phyloP scores from a whole-genome alignment of 2,888 invertebrate genomes.

The Thymelicus acteon region DNA sequence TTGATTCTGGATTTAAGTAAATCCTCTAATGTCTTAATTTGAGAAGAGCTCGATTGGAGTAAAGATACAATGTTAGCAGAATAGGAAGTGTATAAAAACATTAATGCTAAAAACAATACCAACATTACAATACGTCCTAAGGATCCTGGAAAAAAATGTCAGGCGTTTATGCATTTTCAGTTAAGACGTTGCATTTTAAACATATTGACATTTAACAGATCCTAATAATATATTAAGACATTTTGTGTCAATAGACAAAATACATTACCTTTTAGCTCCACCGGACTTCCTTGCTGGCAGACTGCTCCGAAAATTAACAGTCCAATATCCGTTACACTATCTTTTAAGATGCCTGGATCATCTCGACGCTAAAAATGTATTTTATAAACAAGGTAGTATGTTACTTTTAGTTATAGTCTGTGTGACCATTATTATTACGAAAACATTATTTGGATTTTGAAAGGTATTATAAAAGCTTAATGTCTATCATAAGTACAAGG shows the following conservation, averaged over 20 bases:
- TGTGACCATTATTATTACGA: no score
- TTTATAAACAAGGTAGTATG: not conserved
- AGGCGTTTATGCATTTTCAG: no score
- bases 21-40: conserved; percentile 87
- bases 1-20: conserved; percentile 87
- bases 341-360: conserved; percentile 65
- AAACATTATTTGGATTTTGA: no score
- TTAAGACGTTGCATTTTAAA: no score
- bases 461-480: no score
- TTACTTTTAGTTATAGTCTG: no score
- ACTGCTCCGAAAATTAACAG: conserved; percentile 85
- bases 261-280: conserved; percentile 71
- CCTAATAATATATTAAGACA: no score
- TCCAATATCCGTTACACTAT: conserved; percentile 77
- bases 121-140: conserved; percentile 86
- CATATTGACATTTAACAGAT: no score
- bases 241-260: no score
- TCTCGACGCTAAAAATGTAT: conserved; percentile 55
- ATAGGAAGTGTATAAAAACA: conserved; percentile 90
- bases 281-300: conserved; percentile 86
- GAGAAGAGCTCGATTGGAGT: conserved; percentile 88
- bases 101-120: conserved; percentile 85
- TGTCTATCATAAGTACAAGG: no score
- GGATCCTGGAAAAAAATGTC: conserved; percentile 62
- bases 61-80: conserved; percentile 91